phyloP scores from a whole-genome alignment of 2,113 vertebrate species.

The Tragulus kanchil region DNA sequence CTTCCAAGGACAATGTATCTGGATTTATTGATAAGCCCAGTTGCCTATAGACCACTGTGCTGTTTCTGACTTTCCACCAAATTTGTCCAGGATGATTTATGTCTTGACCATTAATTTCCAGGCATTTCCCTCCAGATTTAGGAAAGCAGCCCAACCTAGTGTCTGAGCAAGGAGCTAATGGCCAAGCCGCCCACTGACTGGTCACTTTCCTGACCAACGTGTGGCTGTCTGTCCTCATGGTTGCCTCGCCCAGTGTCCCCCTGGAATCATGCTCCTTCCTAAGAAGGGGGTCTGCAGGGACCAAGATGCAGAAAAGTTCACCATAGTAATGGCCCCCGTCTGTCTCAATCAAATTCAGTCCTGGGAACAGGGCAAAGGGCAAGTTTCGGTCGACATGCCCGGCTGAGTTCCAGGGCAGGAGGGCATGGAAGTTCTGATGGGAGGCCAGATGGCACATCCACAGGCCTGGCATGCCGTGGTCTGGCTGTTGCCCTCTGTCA shows the following conservation, averaged over 20 bases:
- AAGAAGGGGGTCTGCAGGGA: neutral
- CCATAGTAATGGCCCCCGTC: neutral
- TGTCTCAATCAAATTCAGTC: neutral
- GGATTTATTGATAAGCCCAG: slow-evolving; percentile 72
- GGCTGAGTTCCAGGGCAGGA: neutral
- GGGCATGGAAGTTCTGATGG: neutral
- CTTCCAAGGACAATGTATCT: slow-evolving; percentile 78
- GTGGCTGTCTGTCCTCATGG: neutral
- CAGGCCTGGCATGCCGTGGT: neutral
- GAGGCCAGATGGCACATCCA: fast-evolving
- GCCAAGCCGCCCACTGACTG: neutral
- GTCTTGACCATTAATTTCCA: slow-evolving; percentile 93
- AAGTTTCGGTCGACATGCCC: neutral
- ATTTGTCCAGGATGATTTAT: slow-evolving; percentile 91
- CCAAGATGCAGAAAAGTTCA: neutral
- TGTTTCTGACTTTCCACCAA: slow-evolving; percentile 87
- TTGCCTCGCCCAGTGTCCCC: neutral
- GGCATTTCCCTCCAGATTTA: slow-evolving; percentile 83
- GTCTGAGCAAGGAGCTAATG: slow-evolving; percentile 77
- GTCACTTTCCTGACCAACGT: neutral
- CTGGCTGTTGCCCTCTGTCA: neutral
- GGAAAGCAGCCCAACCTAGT: slow-evolving; percentile 81
- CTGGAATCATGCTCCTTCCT: neutral
- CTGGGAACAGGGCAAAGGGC: neutral
- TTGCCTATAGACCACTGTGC: slow-evolving; percentile 85